Conservation (phyloP, 1,140 invertebrate genomes). For the Drosophila ficusphila region DNA sequence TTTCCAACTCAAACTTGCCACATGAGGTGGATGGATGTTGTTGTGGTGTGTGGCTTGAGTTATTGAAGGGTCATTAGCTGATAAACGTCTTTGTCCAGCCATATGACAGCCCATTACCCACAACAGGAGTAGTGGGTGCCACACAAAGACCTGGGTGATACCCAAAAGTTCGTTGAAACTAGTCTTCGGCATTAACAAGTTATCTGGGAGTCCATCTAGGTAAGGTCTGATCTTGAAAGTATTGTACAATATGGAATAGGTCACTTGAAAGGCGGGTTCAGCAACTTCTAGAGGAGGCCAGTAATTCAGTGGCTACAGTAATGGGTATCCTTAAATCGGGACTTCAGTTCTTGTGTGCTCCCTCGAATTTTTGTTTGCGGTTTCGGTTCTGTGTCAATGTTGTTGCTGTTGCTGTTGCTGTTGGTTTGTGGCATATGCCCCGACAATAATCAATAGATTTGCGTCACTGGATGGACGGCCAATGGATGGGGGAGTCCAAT, state of each 20-base stretch:
- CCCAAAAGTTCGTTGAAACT: background rate
- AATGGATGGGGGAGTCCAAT: background rate
- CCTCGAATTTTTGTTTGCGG: constrained; percentile 58
- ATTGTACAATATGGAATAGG: too few species aligned
- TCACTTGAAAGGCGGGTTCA: too few species aligned
- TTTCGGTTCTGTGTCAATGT: constrained; percentile 52
- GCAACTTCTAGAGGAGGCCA: too few species aligned
- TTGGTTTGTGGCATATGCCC: constrained; percentile 54
- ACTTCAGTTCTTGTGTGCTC: constrained; percentile 18
- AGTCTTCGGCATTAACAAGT: too few species aligned
- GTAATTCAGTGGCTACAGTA: too few species aligned
- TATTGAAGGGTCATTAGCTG: constrained; percentile 35
- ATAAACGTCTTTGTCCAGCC: background rate
- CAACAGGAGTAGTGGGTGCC: too few species aligned
- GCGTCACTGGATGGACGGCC: constrained; percentile 60
- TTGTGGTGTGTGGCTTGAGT: constrained; percentile 12
- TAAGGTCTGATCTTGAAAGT: too few species aligned
- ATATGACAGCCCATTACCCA: too few species aligned
- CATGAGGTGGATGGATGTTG: background rate
- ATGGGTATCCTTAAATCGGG: background rate
- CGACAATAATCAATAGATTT: constrained; percentile 76
- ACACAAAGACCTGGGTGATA: background rate
- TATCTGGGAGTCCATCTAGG: too few species aligned
- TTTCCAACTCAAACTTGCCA: constrained; percentile 1
- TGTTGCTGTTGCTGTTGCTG: constrained; percentile 7